These are phyloP conservation scores for Ataeniobius toweri DNA, from an alignment of 2,797 vertebrate species.

Conservation along the genomic window DNA sequence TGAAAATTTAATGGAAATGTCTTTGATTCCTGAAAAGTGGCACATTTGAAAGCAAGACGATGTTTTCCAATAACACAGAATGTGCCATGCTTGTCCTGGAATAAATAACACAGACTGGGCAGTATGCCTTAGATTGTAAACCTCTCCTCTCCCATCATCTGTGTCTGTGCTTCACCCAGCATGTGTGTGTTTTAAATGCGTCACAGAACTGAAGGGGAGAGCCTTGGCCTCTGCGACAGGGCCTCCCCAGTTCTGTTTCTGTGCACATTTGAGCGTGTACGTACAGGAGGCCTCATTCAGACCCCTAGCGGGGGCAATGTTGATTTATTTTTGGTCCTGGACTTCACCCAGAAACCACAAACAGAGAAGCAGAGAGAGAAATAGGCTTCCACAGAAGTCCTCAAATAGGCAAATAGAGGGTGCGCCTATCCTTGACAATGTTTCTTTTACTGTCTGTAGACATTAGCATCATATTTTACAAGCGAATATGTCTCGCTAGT, in stretches of 20 bases:
- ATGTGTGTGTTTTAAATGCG: constrained; percentile 36
- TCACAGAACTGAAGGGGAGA: constrained; percentile 49
- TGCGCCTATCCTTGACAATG: constrained; percentile 39
- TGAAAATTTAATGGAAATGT: constrained; percentile 6
- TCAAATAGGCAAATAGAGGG: constrained; percentile 73
- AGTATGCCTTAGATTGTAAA: constrained; percentile 43
- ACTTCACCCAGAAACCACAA: constrained; percentile 75
- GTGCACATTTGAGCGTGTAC: constrained; percentile 49
- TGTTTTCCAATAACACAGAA: constrained; percentile 37
- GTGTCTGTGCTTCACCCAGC: constrained; percentile 32
- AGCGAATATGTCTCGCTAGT: constrained; percentile 21
- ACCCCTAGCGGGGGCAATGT: constrained; percentile 72
- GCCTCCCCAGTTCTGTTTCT: constrained; percentile 64
- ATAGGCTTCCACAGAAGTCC: constrained; percentile 74
- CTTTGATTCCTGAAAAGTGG: constrained; percentile 56
- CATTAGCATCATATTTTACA: constrained; percentile 35
- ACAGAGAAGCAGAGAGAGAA: constrained; percentile 48
- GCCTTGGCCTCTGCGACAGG: constrained; percentile 60
- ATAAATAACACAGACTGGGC: constrained; percentile 49
- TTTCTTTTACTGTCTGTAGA: constrained; percentile 25
- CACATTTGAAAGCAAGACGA: constrained; percentile 34
- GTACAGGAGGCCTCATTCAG: constrained; percentile 75
- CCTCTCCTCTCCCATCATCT: constrained; percentile 59
- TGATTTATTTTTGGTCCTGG: constrained; percentile 78
- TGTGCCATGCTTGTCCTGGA: constrained; percentile 27